Evolutionary conservation across 1,140 invertebrate genomes (phyloP).

Genomic region (Temnothorax curvispinosus): DNA sequence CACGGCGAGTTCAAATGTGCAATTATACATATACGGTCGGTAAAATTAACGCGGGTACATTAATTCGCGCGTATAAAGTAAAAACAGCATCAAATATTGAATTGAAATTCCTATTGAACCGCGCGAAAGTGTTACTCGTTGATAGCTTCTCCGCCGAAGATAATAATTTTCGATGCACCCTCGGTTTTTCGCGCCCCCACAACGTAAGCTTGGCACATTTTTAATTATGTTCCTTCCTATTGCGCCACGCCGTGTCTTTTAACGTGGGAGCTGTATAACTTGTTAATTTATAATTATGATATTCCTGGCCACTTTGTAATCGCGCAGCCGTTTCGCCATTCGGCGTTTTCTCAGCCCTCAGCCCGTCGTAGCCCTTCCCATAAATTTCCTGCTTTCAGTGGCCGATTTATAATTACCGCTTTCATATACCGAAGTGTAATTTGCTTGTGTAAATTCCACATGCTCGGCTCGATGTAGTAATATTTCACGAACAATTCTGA

Average conservation of each 20-base stretch:
- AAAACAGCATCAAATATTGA: neutral
- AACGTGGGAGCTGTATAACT: constrained; percentile 22
- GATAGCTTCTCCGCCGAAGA: neutral
- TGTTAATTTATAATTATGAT: constrained; percentile 62
- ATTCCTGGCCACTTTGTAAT: constrained; percentile 50
- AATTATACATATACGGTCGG: neutral
- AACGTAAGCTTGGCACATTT: constrained; percentile 26
- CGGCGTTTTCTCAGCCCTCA: constrained; percentile 68
- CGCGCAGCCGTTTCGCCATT: constrained; percentile 64
- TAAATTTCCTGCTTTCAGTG: constrained; percentile 70
- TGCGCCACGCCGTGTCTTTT: constrained; percentile 33
- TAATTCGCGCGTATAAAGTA: neutral
- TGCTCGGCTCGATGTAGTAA: constrained; percentile 58
- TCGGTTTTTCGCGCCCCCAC: neutral
- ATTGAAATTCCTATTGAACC: neutral
- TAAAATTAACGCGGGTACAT: neutral
- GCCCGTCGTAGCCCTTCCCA: constrained; percentile 65
- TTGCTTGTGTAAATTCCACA: constrained; percentile 74
- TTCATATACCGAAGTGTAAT: constrained; percentile 71
- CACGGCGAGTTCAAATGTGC: neutral
- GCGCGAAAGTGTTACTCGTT: neutral
- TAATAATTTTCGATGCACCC: constrained; percentile 23
- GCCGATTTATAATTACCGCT: constrained; percentile 75
- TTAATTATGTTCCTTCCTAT: constrained; percentile 48
- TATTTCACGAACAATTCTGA: constrained; percentile 63